Evolutionary conservation across 1,140 invertebrate species (phyloP), one percentile per base, ranked within the genome.

Genomic region (Drosophila mojavensis): DNA sequence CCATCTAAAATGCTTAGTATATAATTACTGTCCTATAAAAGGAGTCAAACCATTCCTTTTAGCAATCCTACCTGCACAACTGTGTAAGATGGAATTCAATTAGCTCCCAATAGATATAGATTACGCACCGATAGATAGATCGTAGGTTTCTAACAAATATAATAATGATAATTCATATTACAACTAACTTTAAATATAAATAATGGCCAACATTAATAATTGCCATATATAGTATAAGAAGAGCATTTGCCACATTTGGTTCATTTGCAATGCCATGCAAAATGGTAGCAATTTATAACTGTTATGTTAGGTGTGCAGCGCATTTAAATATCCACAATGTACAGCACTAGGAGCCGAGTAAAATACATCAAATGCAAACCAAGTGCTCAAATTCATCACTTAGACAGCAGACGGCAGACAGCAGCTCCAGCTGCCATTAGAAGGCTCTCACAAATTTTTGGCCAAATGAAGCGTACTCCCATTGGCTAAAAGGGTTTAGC

Each of bases 341-440:
- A 20, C 15, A 59, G 10, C 13, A 69, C n/a, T 43, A 43, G 67
- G 15, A 39, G 26, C 20, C 20, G 41, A 53, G 39, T 30, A 13
- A 36, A 36, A 58, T 60, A 41, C 47, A 59, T 39, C 54, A 64
- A 50, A 74, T 62, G 51, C 67, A 68, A 76, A 71, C 20, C 62
- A 62, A 77, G 55, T 88, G 61, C 63, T 71, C 79, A 78, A 83
- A 83, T 88, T 83, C 83, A 88, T 88, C 84, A 86, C 83, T 79
- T 65, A 83, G 79, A 79, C 76, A 74, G 75, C 71, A 65, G 63
- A 13, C 11, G 5, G 41, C 13, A 15, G 5, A 15, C n/a, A 15
- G 43, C n/a, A 71, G 56, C 71, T 65, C 26, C 47, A 71, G 66
- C 43, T 48, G 5, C 10, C 39, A 55, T 45, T 36, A 24, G 26